A percentile compares a stretch with the other conserved stretches of the same genome.
These are phyloP conservation scores for Mus spicilegus DNA, from an alignment of 2,113 vertebrate genomes.

Conservation along the genomic window DNA sequence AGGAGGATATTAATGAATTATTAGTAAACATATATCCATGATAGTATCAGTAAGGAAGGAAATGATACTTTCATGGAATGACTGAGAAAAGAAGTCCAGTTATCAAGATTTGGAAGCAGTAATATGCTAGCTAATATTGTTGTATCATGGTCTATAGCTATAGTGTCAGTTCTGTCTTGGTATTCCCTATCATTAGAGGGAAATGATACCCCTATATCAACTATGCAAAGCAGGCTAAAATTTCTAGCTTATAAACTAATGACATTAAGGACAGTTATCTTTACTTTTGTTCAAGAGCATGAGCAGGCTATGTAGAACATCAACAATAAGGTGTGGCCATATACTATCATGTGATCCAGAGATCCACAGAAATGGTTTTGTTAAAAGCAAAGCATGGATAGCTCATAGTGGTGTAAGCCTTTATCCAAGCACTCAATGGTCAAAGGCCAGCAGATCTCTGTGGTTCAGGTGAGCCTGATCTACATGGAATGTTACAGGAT, in stretches of 20 bases:
- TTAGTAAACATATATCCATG: background rate
- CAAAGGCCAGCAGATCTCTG: background rate
- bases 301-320: background rate
- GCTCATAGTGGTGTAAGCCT: too few relatives aligned
- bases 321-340: background rate
- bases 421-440: background rate
- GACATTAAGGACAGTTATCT: background rate
- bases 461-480: background rate
- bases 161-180: background rate
- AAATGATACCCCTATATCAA: too few relatives aligned
- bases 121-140: too few relatives aligned
- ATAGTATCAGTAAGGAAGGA: rapidly evolving
- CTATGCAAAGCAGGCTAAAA: background rate
- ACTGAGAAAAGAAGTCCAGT: background rate
- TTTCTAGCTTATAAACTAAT: background rate
- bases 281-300: background rate
- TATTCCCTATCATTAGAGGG: background rate
- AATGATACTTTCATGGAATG: background rate
- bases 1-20: background rate
- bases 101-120: background rate
- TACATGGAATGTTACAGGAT: background rate
- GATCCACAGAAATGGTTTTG: too few relatives aligned
- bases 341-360: background rate
- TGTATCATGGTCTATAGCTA: rapidly evolving
- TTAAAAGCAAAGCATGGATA: background rate